A percentile compares a stretch with the other conserved stretches of the same genome.
These are phyloP conservation scores for Corynorhinus townsendii DNA, from an alignment of 2,113 vertebrate genomes.

Conservation along the genomic window DNA sequence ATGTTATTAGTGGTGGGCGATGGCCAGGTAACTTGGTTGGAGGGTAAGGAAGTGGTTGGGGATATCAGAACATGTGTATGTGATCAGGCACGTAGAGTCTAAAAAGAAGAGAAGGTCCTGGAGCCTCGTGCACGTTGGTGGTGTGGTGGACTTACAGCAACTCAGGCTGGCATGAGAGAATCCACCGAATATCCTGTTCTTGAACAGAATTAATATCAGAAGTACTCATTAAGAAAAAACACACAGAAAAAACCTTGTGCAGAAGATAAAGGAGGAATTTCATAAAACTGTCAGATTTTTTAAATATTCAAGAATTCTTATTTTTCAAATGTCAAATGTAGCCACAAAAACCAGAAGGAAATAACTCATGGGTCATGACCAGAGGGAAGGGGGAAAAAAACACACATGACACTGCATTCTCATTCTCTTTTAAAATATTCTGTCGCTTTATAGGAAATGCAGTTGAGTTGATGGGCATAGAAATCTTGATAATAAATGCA, in stretches of 20 bases:
- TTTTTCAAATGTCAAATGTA: background rate
- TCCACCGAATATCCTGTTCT: background rate
- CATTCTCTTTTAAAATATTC: background rate
- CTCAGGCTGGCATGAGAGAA: background rate
- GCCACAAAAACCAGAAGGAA: background rate
- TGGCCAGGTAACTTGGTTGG: background rate
- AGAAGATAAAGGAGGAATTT: background rate
- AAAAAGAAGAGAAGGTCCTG: background rate
- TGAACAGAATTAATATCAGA: background rate
- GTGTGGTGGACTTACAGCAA: background rate
- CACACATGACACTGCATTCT: background rate
- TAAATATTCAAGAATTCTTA: background rate
- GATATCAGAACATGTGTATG: background rate
- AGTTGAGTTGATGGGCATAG: background rate
- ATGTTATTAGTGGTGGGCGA: background rate
- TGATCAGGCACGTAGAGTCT: background rate
- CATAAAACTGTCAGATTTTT: background rate
- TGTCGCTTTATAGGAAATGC: background rate
- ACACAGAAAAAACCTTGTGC: background rate
- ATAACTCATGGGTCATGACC: background rate
- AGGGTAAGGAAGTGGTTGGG: background rate
- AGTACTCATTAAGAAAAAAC: background rate
- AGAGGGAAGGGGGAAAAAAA: background rate
- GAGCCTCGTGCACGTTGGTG: background rate
- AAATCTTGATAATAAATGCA: background rate